Conservation (phyloP, 2,113 vertebrate species). For the Etheostoma cragini region DNA sequence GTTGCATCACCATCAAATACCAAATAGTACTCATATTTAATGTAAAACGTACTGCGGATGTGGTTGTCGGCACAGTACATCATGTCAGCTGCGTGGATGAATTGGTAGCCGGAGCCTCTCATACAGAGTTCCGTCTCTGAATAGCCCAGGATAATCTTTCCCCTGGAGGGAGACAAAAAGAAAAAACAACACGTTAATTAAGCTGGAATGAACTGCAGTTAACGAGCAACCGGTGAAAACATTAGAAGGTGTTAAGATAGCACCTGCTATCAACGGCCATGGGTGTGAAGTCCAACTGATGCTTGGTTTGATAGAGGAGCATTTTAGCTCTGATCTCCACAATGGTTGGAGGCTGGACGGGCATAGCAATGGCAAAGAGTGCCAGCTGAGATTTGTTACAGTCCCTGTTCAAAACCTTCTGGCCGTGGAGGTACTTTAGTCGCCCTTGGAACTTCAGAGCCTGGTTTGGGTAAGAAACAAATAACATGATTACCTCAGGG, state of each 20-base stretch:
- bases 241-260: too few species aligned
- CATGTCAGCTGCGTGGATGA: constrained; percentile 85
- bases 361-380: constrained; percentile 80
- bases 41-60: constrained; percentile 79
- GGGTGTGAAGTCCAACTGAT: constrained; percentile 87
- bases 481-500: neutral
- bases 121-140: constrained; percentile 82
- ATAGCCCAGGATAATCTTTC: constrained; percentile 85
- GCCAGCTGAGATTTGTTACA: constrained; percentile 72
- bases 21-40: neutral
- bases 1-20: neutral
- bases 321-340: constrained; percentile 83
- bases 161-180: constrained; percentile 58
- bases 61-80: constrained; percentile 87
- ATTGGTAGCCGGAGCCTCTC: constrained; percentile 86
- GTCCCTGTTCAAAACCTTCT: constrained; percentile 60
- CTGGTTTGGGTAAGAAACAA: constrained; percentile 48
- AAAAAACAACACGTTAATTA: neutral
- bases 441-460: constrained; percentile 84
- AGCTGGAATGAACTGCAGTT: neutral
- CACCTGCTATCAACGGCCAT: constrained; percentile 81
- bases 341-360: constrained; percentile 80
- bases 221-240: neutral
- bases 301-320: constrained; percentile 85
- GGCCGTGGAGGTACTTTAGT: constrained; percentile 83